Conservation (phyloP, 2,888 invertebrate genomes). For the Oscheius onirici region DNA sequence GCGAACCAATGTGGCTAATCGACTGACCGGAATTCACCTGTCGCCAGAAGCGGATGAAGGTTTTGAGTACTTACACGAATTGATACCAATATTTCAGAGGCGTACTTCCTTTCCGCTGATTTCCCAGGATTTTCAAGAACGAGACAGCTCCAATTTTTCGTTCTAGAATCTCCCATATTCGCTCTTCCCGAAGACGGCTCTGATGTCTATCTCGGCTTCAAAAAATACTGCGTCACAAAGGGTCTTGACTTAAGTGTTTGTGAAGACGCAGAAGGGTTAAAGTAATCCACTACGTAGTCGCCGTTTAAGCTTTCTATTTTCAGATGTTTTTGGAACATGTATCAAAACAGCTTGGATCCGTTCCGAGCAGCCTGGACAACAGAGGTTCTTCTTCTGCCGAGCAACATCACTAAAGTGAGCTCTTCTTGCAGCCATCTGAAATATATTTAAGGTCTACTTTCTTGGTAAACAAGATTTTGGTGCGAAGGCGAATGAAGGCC, state of each 20-base stretch:
- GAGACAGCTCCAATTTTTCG: conserved; percentile 40
- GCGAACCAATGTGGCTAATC: conserved; percentile 43
- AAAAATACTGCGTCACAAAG: conserved; percentile 55
- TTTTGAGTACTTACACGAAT: no score
- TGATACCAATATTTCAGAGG: conserved; percentile 33
- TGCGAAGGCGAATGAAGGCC: conserved; percentile 50
- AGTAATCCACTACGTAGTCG: conserved; percentile 7
- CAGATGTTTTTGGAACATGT: conserved; percentile 55
- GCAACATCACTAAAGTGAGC: conserved; percentile 42
- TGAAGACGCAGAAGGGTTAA: conserved; percentile 45
- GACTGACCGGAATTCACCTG: conserved; percentile 53
- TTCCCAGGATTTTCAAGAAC: conserved; percentile 42
- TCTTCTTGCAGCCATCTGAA: not conserved
- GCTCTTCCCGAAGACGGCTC: conserved; percentile 43
- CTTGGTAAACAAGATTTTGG: conserved; percentile 47
- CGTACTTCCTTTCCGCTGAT: conserved; percentile 50
- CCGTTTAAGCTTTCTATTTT: not conserved
- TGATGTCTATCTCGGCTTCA: conserved; percentile 53
- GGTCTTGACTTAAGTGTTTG: conserved; percentile 51
- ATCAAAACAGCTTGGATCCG: conserved; percentile 47
- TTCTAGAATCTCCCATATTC: conserved; percentile 59
- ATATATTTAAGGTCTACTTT: conserved; percentile 45
- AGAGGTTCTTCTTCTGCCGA: conserved; percentile 52
- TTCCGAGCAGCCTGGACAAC: conserved; percentile 54
- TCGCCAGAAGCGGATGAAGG: conserved; percentile 40